Conservation (phyloP, 1,140 invertebrate species). For the Leptopilina boulardi region DNA sequence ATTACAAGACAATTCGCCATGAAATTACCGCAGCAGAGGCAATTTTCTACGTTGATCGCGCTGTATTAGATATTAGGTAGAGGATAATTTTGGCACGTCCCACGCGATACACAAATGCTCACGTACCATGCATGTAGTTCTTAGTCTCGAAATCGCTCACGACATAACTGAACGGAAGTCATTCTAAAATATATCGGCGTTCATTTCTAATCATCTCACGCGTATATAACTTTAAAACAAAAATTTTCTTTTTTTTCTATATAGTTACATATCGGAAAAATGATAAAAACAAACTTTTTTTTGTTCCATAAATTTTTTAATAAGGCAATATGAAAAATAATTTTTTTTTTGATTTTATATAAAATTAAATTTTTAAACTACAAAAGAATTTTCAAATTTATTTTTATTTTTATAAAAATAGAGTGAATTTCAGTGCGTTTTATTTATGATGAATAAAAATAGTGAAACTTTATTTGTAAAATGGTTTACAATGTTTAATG, state of each 20-base stretch:
- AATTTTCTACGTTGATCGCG: slow-evolving; percentile 28
- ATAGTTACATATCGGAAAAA: no score
- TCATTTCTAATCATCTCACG: not conserved
- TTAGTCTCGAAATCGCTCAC: slow-evolving; percentile 55
- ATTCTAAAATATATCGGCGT: slow-evolving; percentile 9
- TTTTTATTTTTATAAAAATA: no score
- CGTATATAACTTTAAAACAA: not conserved
- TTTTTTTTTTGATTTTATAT: no score
- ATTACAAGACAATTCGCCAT: slow-evolving; percentile 23
- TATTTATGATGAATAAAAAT: not conserved
- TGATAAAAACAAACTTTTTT: no score
- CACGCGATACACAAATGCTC: slow-evolving; percentile 54
- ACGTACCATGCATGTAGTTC: slow-evolving; percentile 48
- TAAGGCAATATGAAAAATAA: no score
- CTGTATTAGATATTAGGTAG: slow-evolving; percentile 51
- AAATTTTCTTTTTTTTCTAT: not conserved
- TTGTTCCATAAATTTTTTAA: no score
- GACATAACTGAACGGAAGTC: slow-evolving; percentile 34
- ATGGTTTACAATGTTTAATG: not conserved
- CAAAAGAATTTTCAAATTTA: no score
- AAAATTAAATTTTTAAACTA: no score
- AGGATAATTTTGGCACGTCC: slow-evolving; percentile 61
- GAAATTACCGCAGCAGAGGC: slow-evolving; percentile 21
- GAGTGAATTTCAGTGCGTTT: no score
- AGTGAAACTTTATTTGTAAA: not conserved